phyloP scores from a whole-genome alignment of 1,140 invertebrate species.

The Drosophila lacertosa region DNA sequence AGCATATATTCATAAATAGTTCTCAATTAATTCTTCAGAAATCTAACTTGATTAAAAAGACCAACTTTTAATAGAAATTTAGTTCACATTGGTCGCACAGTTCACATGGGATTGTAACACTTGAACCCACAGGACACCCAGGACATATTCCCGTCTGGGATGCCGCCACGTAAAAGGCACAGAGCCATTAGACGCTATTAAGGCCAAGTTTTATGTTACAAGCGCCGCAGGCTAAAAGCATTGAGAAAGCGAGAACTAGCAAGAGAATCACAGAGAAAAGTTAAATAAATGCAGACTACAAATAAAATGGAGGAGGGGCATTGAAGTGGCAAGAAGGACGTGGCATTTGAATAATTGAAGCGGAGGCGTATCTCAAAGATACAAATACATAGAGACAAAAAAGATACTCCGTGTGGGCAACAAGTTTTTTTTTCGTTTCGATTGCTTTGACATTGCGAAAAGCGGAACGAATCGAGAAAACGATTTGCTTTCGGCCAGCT shows the following conservation, averaged over 20 bases:
- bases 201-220: constrained; percentile 62
- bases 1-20: no score
- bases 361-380: constrained; percentile 28
- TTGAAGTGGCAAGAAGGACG: background rate
- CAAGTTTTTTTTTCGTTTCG: constrained; percentile 49
- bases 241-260: constrained; percentile 37
- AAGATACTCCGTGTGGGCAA: constrained; percentile 46
- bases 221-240: constrained; percentile 48
- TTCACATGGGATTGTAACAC: background rate
- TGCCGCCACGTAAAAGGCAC: constrained; percentile 5
- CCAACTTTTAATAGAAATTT: no score
- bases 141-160: background rate
- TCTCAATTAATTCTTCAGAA: no score
- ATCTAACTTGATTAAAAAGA: no score
- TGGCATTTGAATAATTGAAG: constrained; percentile 51
- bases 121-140: no score
- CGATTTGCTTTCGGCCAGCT: constrained; percentile 37
- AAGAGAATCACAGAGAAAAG: constrained; percentile 42
- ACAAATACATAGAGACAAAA: background rate
- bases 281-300: constrained; percentile 35
- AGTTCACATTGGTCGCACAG: no score
- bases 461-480: constrained; percentile 53
- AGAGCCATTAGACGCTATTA: constrained; percentile 66
- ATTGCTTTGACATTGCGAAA: constrained; percentile 62
- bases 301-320: constrained; percentile 25